Conservation (phyloP, 1,140 invertebrate genomes). For the Anagrus nilaparvatae region DNA sequence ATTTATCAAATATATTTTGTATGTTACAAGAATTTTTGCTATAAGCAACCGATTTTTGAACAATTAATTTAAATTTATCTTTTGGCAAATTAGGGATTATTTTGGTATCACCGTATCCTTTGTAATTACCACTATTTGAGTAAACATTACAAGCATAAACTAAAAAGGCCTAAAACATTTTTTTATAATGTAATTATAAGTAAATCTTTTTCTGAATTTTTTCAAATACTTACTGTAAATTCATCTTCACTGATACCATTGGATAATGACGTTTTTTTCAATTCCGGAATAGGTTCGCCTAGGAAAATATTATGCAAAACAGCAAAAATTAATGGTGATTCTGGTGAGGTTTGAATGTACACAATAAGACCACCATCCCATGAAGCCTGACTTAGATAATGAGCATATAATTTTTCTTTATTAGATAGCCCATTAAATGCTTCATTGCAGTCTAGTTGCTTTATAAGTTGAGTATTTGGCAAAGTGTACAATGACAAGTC, state of each 20-base stretch:
- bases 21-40: conserved; percentile 46
- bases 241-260: conserved; percentile 67
- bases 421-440: conserved; percentile 74
- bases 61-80: conserved; percentile 61
- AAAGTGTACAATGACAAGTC: conserved; percentile 52
- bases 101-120: conserved; percentile 89
- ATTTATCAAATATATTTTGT: conserved; percentile 52
- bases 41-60: conserved; percentile 60
- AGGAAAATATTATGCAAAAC: conserved; percentile 75
- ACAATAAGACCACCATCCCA: conserved; percentile 83
- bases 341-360: conserved; percentile 75
- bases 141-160: conserved; percentile 78
- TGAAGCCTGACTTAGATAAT: conserved; percentile 79
- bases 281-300: conserved; percentile 53
- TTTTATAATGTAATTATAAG: too few species aligned
- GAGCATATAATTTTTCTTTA: conserved; percentile 81
- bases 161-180: conserved; percentile 70
- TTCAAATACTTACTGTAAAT: conserved; percentile 59
- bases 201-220: too few species aligned
- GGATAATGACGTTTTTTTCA: conserved; percentile 53
- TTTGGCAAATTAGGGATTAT: conserved; percentile 75
- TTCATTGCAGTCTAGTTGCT: conserved; percentile 65
- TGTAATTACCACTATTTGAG: conserved; percentile 87
- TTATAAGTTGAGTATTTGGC: conserved; percentile 77
- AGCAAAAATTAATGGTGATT: conserved; percentile 78